phyloP scores from a whole-genome alignment of 2,113 vertebrate genomes.

The Cyanoliseus patagonus region DNA sequence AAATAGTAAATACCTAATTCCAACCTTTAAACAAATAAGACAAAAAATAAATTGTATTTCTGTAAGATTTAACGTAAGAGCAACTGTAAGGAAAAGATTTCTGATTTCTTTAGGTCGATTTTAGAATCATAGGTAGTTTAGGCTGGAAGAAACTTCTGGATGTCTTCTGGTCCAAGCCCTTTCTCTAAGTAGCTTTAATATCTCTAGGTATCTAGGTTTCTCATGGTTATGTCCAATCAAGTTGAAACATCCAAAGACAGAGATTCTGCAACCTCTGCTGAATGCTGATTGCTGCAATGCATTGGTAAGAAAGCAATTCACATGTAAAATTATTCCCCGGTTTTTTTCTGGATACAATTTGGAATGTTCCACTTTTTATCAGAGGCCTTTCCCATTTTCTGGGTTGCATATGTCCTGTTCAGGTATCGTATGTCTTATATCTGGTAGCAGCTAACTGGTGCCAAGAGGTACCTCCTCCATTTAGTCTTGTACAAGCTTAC shows the following conservation, averaged over 20 bases:
- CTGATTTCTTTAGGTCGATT: background rate
- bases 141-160: background rate
- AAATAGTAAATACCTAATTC: background rate
- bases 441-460: background rate
- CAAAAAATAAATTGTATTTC: background rate
- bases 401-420: background rate
- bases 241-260: background rate
- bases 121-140: background rate
- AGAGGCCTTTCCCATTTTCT: background rate
- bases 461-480: background rate
- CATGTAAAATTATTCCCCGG: background rate
- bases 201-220: background rate
- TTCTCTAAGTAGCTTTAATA: background rate
- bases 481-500: background rate
- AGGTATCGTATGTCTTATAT: background rate
- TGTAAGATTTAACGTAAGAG: background rate
- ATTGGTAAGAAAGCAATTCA: background rate
- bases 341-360: background rate
- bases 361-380: background rate
- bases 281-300: background rate
- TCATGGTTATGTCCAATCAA: fast-evolving
- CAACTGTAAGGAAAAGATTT: background rate
- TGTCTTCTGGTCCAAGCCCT: background rate
- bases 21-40: background rate
- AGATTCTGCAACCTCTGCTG: background rate